phyloP scores from a whole-genome alignment of 2,797 vertebrate genomes.

The Leucoraja ocellata region DNA sequence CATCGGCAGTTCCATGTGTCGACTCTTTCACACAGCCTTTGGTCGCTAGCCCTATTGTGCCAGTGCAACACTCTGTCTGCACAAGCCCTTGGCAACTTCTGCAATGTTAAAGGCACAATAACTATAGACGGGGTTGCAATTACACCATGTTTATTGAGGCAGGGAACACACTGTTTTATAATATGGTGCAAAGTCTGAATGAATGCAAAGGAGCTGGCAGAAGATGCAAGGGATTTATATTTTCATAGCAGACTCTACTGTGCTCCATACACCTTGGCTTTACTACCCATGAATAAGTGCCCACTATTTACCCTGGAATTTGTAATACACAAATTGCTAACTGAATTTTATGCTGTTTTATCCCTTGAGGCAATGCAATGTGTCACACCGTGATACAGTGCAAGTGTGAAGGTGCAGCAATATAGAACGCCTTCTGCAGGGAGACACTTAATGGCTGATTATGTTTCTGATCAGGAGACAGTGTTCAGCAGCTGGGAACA shows the following conservation, averaged over 20 bases:
- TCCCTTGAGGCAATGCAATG: conserved; percentile 37
- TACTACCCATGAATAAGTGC: conserved; percentile 5
- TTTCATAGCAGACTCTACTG: not conserved
- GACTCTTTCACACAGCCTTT: not conserved
- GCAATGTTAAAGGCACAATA: not conserved
- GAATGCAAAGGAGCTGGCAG: not conserved
- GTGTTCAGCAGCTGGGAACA: conserved; percentile 27
- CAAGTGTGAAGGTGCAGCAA: not conserved
- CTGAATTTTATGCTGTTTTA: conserved; percentile 37
- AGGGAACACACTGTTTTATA: not conserved
- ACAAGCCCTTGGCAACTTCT: not conserved
- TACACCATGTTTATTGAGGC: not conserved
- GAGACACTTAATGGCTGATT: conserved; percentile 27
- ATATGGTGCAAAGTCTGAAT: not conserved
- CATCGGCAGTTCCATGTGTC: too few relatives aligned
- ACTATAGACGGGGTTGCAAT: not conserved
- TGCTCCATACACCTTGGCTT: not conserved
- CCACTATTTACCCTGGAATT: conserved; percentile 25
- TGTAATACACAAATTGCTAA: conserved; percentile 2
- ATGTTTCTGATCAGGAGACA: conserved; percentile 33
- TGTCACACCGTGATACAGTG: conserved; percentile 38
- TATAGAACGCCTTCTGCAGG: not conserved
- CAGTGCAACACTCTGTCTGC: not conserved
- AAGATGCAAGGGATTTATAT: not conserved
- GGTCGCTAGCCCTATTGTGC: not conserved